Base-by-base conservation (phyloP, 2,113 vertebrate species). In the Pyrgilauda ruficollis region DNA sequence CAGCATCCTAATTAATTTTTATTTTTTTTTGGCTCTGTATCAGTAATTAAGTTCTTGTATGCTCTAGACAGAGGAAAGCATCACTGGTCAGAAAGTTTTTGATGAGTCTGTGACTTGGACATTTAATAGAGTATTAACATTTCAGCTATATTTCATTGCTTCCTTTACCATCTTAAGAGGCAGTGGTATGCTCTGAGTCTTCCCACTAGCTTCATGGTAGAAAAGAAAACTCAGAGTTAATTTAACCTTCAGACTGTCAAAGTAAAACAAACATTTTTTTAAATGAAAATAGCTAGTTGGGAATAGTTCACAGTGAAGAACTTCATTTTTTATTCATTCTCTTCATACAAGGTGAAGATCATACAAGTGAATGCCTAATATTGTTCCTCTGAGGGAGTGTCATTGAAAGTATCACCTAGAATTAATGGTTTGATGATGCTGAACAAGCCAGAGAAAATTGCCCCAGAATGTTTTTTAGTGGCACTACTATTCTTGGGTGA, bases 251-350 rank as follows among this genome's bases (percentile, higher is more conserved):
- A 96, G 90, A 92, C 92, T 97, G 96, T 97, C 97, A 97, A 97
- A 97, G 93, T 96, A 98, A 98, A 97, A 98, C 95, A 98, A 98
- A 98, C 96, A 97, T 81, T 89, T 98, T 98, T 97, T 91, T 6
- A 98, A 98, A 98, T 97, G 97, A 97, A 98, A 98, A 97, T 95
- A 97, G 88, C 89, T 98, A 97, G 96, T 96, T 21, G 77, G 97
- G 94, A 97, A 97, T 96, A 97, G 96, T 97, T 97, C 95, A 96
- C 78, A 93, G 94, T 93, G 95, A 97, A 97, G 93, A 97, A 94
- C 96, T 98, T 98, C 96, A 98, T 98, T 98, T 98, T 98, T 97
- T 97, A 98, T 98, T 98, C 90, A 98, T 98, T 97, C 92, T 97
- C 88, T 98, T 98, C 97, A 97, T 97, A 97, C 96, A 97, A 97